A percentile compares a stretch with the other conserved stretches of the same genome.
Conservation (phyloP, 1,140 invertebrate genomes). For the Dolichoris vasculosae region DNA sequence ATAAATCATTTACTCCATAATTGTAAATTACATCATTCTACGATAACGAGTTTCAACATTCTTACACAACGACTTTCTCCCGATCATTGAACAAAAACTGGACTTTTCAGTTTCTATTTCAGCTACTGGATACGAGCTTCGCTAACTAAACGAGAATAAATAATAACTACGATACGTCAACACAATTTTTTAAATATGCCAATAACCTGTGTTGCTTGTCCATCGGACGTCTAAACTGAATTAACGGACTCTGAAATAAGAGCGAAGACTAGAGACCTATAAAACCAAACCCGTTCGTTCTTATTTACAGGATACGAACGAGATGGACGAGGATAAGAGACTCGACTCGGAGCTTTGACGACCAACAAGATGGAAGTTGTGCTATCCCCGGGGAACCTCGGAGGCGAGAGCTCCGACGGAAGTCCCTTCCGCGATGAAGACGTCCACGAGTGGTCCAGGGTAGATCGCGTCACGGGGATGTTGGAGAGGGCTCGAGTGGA, state of each 20-base stretch:
- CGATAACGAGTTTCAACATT: background rate
- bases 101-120: background rate
- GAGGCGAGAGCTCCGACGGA: conserved; percentile 59
- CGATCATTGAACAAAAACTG: background rate
- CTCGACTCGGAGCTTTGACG: background rate
- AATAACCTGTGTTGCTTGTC: background rate
- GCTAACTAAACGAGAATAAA: background rate
- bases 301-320: background rate
- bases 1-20: background rate
- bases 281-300: background rate
- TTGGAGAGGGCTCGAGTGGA: conserved; percentile 75
- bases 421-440: conserved; percentile 74
- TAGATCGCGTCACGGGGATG: conserved; percentile 75
- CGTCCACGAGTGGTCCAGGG: conserved; percentile 75
- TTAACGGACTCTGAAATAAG: too few species aligned
- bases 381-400: conserved; percentile 66
- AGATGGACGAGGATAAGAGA: background rate
- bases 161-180: background rate
- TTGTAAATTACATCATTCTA: background rate
- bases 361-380: conserved; percentile 74
- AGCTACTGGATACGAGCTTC: background rate
- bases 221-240: background rate
- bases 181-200: background rate
- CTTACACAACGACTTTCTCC: background rate
- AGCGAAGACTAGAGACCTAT: background rate